Conservation (phyloP, 2,797 vertebrate genomes). For the Trichosurus vulpecula region DNA sequence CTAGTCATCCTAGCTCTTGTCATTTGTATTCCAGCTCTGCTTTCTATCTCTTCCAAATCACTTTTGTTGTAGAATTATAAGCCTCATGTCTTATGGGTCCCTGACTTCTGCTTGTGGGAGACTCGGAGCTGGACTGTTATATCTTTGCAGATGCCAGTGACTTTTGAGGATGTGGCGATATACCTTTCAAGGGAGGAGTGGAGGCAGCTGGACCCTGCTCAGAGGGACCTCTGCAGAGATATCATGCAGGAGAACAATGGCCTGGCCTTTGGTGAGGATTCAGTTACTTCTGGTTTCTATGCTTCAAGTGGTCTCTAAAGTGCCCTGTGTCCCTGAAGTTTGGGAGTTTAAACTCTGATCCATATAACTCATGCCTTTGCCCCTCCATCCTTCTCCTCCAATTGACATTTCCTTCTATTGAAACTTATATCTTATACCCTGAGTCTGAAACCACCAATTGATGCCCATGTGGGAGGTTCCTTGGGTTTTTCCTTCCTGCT, state of each 20-base stretch:
- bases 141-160: slow-evolving; percentile 75
- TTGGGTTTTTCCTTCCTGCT: neutral
- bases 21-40: neutral
- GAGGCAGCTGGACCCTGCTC: slow-evolving; percentile 68
- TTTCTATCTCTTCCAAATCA: neutral
- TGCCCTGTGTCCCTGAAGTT: neutral
- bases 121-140: neutral
- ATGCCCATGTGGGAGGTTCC: no score
- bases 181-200: slow-evolving; percentile 77
- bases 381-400: neutral
- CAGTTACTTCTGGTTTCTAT: neutral
- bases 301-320: neutral
- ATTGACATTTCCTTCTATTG: neutral
- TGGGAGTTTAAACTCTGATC: neutral
- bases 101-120: neutral
- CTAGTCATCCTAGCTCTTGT: neutral
- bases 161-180: slow-evolving; percentile 76
- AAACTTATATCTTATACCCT: neutral
- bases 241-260: slow-evolving; percentile 43
- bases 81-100: no score
- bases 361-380: neutral
- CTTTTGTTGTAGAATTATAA: neutral
- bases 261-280: slow-evolving; percentile 66
- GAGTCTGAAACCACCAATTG: neutral
- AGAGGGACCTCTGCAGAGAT: slow-evolving; percentile 65